Evolutionary conservation across 2,888 invertebrate genomes (phyloP).

Genomic region (Temnothorax unifasciatus): DNA sequence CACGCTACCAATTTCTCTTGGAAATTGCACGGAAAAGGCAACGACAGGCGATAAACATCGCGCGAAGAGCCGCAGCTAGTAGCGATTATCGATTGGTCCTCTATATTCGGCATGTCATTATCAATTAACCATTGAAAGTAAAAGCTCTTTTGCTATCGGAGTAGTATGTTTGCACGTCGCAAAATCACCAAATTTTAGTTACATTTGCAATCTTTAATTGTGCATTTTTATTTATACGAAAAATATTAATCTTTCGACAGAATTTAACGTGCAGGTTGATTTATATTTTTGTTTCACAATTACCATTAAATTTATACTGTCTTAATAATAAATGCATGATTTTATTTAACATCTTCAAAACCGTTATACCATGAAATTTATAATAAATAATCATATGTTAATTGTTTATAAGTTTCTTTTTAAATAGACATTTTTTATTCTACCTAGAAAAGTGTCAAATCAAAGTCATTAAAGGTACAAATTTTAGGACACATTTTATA

Average conservation of each 20-base stretch:
- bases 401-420: neutral
- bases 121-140: conserved; percentile 81
- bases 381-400: neutral
- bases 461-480: neutral
- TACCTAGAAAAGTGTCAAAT: neutral
- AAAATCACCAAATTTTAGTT: conserved; percentile 1
- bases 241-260: neutral
- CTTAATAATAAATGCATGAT: neutral
- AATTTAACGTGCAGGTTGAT: neutral
- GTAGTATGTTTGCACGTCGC: conserved; percentile 38
- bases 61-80: conserved; percentile 51
- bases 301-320: neutral
- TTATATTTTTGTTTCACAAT: neutral
- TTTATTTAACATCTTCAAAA: neutral
- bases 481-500: neutral
- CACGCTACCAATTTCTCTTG: conserved; percentile 2
- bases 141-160: conserved; percentile 69
- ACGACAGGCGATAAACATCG: conserved; percentile 59
- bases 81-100: conserved; percentile 78
- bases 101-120: conserved; percentile 75
- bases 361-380: neutral
- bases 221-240: conserved; percentile 1
- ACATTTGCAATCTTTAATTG: neutral
- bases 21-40: conserved; percentile 55
- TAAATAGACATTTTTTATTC: neutral